Evolutionary conservation across 2,888 invertebrate genomes (phyloP), one percentile per base, ranked within the genome.

Genomic region (Ypsolopha sequella): DNA sequence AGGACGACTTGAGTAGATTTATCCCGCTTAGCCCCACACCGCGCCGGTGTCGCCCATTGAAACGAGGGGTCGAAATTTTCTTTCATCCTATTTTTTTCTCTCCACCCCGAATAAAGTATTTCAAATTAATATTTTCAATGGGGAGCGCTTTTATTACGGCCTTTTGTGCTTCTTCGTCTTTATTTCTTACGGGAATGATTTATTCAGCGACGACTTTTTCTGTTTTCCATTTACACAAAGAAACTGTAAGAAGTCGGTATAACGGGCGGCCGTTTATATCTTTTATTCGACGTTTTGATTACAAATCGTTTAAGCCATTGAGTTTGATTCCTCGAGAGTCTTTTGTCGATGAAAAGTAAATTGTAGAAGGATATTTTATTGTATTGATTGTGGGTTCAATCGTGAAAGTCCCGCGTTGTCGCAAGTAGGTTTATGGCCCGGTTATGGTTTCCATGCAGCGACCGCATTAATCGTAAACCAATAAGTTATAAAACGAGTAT

Each of bases 401-500:
- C 36, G 51, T 39, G 38, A 39, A 46, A 33, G 36, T 51, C 13
- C 38, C 51, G 34, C 36, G 43, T 34, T 44, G 35, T 34, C 49
- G 35, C 52, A 53, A 50, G 34, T 54, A 36, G 52, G 50, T 51
- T 54, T 51, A 51, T 41, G 24, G 48, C 44, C n/a, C 62, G 59
- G 61, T 60, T 68, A 65, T 69, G 62, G 70, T 63, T 65, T 65
- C 64, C 65, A 62, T 67, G 68, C 67, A 64, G 63, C 64, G 63
- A 64, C 66, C 69, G 67, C 70, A 72, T 73, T 75, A 73, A 75
- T 73, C 74, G 70, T 76, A 75, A 76, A 76, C 69, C 73, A 70
- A 73, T 74, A 76, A 70, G 70, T 73, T 75, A 72, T 76, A 74
- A 76, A 76, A 75, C 63, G 72, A 72, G 73, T 73, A 74, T 73